Evolutionary conservation across 2,113 vertebrate species (phyloP).

Genomic region (Aleadryas rufinucha): DNA sequence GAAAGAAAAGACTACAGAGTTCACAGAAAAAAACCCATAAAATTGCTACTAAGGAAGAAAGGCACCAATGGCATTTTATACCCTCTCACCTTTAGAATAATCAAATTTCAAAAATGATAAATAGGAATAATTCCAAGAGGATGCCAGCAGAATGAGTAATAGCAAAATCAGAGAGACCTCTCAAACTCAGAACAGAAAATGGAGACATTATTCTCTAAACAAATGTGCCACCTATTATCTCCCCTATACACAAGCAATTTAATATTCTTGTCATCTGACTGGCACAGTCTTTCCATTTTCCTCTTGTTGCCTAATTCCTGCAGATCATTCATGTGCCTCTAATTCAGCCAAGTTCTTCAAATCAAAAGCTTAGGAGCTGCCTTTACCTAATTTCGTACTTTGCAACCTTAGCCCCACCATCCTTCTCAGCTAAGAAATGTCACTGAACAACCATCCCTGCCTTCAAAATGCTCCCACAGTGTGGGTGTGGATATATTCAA

Average conservation of each 20-base stretch:
- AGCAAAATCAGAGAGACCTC: not conserved
- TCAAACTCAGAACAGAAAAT: not conserved
- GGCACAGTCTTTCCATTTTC: not conserved
- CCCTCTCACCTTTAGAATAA: not conserved
- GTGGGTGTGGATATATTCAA: not conserved
- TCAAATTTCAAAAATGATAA: slow-evolving; percentile 3
- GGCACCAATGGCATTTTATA: not conserved
- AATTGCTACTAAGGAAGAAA: not conserved
- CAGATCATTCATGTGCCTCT: not conserved
- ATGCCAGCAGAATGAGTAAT: not conserved
- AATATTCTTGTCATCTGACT: not conserved
- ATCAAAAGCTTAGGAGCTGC: not conserved
- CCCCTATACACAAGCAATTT: not conserved
- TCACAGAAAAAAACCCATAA: not conserved
- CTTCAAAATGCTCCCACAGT: not conserved
- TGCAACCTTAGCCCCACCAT: not conserved
- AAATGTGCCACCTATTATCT: not conserved
- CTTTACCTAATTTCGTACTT: not conserved
- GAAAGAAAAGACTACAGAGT: not conserved
- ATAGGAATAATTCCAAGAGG: not conserved
- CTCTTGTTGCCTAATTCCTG: not conserved
- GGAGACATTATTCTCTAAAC: not conserved
- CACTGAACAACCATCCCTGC: not conserved
- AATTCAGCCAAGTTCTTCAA: not conserved
- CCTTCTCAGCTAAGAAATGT: not conserved